Base-by-base conservation (phyloP, 2,888 invertebrate genomes). In the Pandemis corylana region DNA sequence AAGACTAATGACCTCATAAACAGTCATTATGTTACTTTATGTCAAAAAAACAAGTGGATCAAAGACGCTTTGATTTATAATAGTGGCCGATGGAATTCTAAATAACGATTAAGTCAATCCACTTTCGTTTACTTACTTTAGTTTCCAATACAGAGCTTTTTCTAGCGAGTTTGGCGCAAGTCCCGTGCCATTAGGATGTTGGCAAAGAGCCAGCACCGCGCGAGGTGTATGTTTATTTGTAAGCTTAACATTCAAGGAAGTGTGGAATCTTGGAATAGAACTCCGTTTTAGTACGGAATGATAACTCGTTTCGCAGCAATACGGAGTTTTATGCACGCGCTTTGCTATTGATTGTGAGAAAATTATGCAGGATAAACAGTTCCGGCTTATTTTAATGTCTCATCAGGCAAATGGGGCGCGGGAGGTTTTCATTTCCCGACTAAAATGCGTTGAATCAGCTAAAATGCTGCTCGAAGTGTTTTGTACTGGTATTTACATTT, bases 181-280 rank as follows among this genome's bases (percentile, higher is more conserved):
- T 87, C 86, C 85, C 85, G 85, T 82, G 82, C 91, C 91, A 94
- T 93, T 93, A 94, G 91, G 93, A 89, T 86, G 87, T 89, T 94
- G 94, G 94, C 90, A 46, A 64, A 53, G 73, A 59, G 91, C 94
- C 94, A 94, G 83, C 78, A 82, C 76, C 83, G 82, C 83, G 85
- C 88, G 87, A 91, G 90, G 90, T 92, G 91, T 89, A 88, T 89
- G 87, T 91, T 89, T 93, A 91, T 93, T 92, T 90, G 91, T 93
- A 88, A 91, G 89, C 89, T 87, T 85, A 89, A 90, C 90, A 92
- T 91, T 93, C 93, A 90, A 92, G 93, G 93, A 94, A 93, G 93
- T 92, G 89, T 86, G 85, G 89, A 88, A 86, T 91, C 92, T 90
- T 84, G 86, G 89, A 94, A 93, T 92, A 93, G 92, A 89, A 87